Base-by-base conservation (phyloP, 1,140 invertebrate species). In the Drosophila sulfurigaster region DNA sequence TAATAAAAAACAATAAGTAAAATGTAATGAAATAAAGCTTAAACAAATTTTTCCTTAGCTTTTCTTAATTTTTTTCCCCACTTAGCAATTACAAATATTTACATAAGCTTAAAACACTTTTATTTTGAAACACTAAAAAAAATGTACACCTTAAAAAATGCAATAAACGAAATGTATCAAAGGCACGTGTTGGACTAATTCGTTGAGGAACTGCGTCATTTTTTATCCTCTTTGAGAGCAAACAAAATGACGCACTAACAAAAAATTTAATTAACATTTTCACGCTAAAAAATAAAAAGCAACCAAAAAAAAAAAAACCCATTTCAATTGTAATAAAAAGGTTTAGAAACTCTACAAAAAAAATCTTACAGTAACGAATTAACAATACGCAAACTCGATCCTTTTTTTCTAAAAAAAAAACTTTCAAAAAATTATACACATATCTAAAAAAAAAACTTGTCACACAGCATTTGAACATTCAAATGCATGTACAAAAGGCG, bases 201-300 rank as follows among this genome's bases (percentile, higher is more conserved):
- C 13, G 43, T 52, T 49, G 43, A 32, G 46, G 32, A 88, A 87
- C 80, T 83, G 81, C 83, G 83, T 68, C 64, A 72, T 87, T 88
- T 57, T 69, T 63, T 54, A 68, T 60, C 54, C 51, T 54, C 66
- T 51, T 56, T 64, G 32, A 62, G 62, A 51, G 45, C 51, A 46
- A 57, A 11, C 25, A 57, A 88, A 83, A 83, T 83, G 74, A 75
- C 83, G 83, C 83, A 80, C 48, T 81, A 78, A 80, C 70, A 82
- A 67, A 67, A 78, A 72, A 75, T 83, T 83, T 81, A 83, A 88
- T 88, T 88, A 89, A 71, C 80, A 81, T 89, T 78, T 87, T 78
- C 77, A 67, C 80, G 52, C 67, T 59, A 54, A 41, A 52, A 41
- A 11, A 25, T 3, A 65, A 49, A 59, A 32, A 75, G 54, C 58